These are phyloP conservation scores for Hypothenemus hampei DNA, from an alignment of 1,140 invertebrate genomes.

Conservation along the genomic window DNA sequence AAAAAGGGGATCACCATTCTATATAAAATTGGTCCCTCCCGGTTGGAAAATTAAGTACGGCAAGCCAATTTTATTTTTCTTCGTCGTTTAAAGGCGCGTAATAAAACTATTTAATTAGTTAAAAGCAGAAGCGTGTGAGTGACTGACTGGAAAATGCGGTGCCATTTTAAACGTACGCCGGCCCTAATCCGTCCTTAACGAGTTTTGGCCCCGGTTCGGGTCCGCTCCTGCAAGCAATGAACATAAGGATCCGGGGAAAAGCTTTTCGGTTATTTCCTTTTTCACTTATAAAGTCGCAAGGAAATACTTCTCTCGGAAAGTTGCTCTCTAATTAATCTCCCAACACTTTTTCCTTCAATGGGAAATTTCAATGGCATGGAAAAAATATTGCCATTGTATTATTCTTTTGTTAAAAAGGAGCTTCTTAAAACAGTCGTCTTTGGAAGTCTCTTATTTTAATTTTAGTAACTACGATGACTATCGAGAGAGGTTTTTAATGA, in stretches of 20 bases:
- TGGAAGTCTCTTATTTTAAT: too few relatives aligned
- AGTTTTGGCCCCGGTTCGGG: constrained; percentile 24
- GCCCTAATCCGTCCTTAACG: constrained; percentile 28
- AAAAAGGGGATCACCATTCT: too few relatives aligned
- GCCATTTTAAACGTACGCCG: constrained; percentile 27
- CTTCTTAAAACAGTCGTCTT: too few relatives aligned
- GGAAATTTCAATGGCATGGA: too few relatives aligned
- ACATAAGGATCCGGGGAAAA: constrained; percentile 27
- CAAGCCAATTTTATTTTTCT: constrained; percentile 22
- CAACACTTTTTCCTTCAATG: constrained; percentile 1
- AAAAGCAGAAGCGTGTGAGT: constrained; percentile 31
- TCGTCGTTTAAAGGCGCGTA: constrained; percentile 16
- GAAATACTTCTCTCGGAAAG: constrained; percentile 12
- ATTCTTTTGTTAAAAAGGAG: too few relatives aligned
- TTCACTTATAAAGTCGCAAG: constrained; percentile 29
- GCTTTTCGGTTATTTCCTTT: constrained; percentile 29
- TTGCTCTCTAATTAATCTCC: constrained; percentile 15
- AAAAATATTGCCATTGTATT: too few relatives aligned
- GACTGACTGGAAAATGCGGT: constrained; percentile 30
- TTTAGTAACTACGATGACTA: too few relatives aligned
- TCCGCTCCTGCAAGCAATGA: constrained; percentile 23
- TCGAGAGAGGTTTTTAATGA: too few relatives aligned
- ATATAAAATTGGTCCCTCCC: too few relatives aligned
- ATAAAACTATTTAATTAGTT: constrained; percentile 32
- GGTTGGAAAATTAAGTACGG: constrained; percentile 1